Evolutionary conservation across 2,113 vertebrate species (phyloP), one percentile per base, ranked within the genome.

Genomic region (Hypanus sabinus): DNA sequence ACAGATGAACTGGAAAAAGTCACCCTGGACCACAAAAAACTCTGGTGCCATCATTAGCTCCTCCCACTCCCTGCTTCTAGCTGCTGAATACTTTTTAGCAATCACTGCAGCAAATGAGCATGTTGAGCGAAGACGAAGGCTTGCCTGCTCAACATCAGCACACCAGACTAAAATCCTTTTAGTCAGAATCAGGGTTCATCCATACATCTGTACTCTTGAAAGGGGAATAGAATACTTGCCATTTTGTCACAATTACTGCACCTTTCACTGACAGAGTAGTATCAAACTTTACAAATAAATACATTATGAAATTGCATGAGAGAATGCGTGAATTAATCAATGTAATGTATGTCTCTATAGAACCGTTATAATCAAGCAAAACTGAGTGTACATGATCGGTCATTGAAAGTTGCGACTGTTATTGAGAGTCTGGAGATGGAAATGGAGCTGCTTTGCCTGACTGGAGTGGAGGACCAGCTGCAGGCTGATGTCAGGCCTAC

Each of bases 361-460:
- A 98, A 98, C 0, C 98, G 99, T 36, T 99, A 99, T 0, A 96
- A 98, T 91, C 99, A 99, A 96, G 99, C 99, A 18, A 99, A 99
- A 96, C 96, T 99, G 68, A 99, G 99, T 0, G 99, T 99, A 79
- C 98, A 99, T 0, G 99, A 99, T 96, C 98, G 99, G 92, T 99
- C 99, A 0, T 97, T 99, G 96, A 99, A 99, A 94, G 99, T 99
- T 16, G 98, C 99, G 95, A 99, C 99, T 0, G 99, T 99, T 94
- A 99, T 99, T 0, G 99, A 99, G 97, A 99, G 98, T 94, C 96
- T 99, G 94, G 99, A 99, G 95, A 99, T 99, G 99, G 98, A 99
- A 97, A 98, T 99, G 99, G 99, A 99, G 96, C 96, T 99, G 94
- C 97, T 99, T 94, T 99, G 99, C 87, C 96, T 99, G 94, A 99